A percentile compares a stretch with the other conserved stretches of the same genome.
These are phyloP conservation scores for Clostera curtula DNA, from an alignment of 2,888 invertebrate species.

Conservation along the genomic window DNA sequence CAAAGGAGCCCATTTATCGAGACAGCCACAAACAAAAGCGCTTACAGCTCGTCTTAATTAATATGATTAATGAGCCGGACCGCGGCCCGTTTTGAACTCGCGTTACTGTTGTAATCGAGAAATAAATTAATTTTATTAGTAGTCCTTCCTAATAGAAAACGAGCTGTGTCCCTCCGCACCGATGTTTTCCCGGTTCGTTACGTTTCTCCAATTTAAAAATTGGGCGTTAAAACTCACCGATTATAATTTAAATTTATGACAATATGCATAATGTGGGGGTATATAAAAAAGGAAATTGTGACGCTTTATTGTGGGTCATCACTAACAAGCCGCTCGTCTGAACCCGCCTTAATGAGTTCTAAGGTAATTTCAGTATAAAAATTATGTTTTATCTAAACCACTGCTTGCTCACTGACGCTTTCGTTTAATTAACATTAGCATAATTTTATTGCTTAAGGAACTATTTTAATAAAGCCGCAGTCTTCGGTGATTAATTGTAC, in stretches of 20 bases:
- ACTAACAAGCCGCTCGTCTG: constrained; percentile 49
- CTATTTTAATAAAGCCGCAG: background rate
- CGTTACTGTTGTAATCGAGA: constrained; percentile 67
- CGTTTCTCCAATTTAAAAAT: constrained; percentile 64
- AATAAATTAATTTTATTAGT: constrained; percentile 73
- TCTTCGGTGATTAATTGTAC: background rate
- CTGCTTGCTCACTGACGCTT: constrained; percentile 27
- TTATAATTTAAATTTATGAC: constrained; percentile 66
- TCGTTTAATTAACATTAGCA: constrained; percentile 27
- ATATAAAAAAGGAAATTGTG: constrained; percentile 50
- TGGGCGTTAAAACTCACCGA: constrained; percentile 66
- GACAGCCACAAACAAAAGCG: constrained; percentile 62
- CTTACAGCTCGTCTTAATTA: constrained; percentile 70
- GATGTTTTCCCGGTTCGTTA: constrained; percentile 50
- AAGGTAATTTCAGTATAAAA: constrained; percentile 33
- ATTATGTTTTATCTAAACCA: constrained; percentile 24
- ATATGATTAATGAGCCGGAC: constrained; percentile 67
- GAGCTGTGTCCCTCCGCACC: constrained; percentile 30
- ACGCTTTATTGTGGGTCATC: constrained; percentile 42
- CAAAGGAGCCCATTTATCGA: constrained; percentile 50
- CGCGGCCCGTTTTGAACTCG: constrained; percentile 64
- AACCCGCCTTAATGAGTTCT: constrained; percentile 30
- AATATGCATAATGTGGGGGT: constrained; percentile 50
- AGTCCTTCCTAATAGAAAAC: constrained; percentile 68
- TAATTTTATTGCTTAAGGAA: constrained; percentile 16